Evolutionary conservation across 2,888 invertebrate genomes (phyloP), one percentile per base, ranked within the genome.

Genomic region (Cantharis rustica): DNA sequence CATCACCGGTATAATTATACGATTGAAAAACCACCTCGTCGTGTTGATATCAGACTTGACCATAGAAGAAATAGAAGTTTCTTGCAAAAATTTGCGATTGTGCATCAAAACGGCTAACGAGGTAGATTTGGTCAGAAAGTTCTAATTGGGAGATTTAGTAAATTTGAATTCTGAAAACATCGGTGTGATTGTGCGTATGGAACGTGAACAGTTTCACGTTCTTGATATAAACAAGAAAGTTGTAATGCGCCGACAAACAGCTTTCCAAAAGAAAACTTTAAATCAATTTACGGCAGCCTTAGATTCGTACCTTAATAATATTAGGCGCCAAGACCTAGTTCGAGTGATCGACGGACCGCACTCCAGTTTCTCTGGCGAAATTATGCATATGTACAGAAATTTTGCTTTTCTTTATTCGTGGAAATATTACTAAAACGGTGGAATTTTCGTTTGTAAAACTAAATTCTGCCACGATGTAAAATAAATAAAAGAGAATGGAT

Each of bases 41-140:
- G 97, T 99, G 3, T 89, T 99, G 0, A 97, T 99, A 81, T 98
- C 98, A 0, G 99, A 99, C 90, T 90, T 99, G 77, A 98, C 98
- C 1, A 98, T 98, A 95, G 98, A 99, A 87, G 99, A 99, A 89
- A 91, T 98, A 83, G 95, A 96, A 88, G 95, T 96, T 13, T 89
- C 98, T 78, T 98, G 98, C 0, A 92, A 97, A 77, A 98, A 99
- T 88, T 90, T 99, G 73, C 99, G 99, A 86, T 91, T 99, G 0
- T 99, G 99, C 87, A 95, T 98, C 0, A 98, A 99, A 88, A 98
- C 98, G 93, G 98, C 99, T 1, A 98, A 98, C 17, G 99, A 99
- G 61, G 99, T 99, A 0, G 99, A 99, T 88, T 96, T 97, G 7
- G 90, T 98, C 61, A 99, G 99, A 0, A 98, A 99, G 89, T 99